Percentiles rank a stretch among this genome's conserved stretches.
These are phyloP conservation scores for Mamestra brassicae DNA, from an alignment of 2,888 invertebrate species.

Conservation along the genomic window DNA sequence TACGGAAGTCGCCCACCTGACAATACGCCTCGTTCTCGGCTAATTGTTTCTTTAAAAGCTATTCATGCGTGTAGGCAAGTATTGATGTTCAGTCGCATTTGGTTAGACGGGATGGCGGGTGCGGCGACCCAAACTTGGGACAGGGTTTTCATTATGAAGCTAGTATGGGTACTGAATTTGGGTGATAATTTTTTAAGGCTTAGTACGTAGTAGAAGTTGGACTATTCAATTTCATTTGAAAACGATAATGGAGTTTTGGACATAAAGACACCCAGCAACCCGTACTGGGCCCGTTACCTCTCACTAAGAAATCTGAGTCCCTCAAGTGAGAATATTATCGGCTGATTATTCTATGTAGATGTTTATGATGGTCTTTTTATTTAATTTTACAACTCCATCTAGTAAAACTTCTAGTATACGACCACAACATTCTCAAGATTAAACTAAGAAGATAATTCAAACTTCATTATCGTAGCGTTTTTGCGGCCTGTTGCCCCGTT, in stretches of 20 bases:
- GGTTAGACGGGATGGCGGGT: neutral
- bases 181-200: neutral
- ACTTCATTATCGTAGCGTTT: slow-evolving; percentile 48
- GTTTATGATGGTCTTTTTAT: neutral
- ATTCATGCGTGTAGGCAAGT: slow-evolving; percentile 41
- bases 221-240: neutral
- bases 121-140: slow-evolving; percentile 14
- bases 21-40: slow-evolving; percentile 42
- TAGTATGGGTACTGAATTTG: neutral
- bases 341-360: neutral
- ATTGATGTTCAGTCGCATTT: slow-evolving; percentile 35
- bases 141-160: neutral
- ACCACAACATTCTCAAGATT: slow-evolving; percentile 39
- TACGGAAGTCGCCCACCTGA: slow-evolving; percentile 57
- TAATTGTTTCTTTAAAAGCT: slow-evolving; percentile 56
- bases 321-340: neutral
- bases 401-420: neutral
- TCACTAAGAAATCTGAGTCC: neutral
- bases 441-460: slow-evolving; percentile 38
- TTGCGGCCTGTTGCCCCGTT: slow-evolving; percentile 50
- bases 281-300: neutral
- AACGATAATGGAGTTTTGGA: too few species aligned
- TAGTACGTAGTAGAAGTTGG: neutral
- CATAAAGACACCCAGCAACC: neutral
- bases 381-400: neutral